Base-by-base conservation (phyloP, 2,113 vertebrate species). In the Daphoenositta chrysoptera region DNA sequence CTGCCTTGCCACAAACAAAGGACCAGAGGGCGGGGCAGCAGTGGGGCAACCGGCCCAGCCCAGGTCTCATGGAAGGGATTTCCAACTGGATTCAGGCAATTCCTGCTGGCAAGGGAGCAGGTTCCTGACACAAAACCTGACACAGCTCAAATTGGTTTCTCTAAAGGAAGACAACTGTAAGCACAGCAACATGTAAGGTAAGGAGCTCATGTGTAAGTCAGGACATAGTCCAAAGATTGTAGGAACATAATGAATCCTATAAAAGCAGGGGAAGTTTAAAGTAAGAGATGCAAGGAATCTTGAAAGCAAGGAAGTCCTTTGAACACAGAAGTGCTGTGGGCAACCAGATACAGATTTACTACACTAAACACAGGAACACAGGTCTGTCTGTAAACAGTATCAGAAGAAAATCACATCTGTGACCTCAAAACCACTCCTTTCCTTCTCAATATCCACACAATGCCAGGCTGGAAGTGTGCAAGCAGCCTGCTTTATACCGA, bases 171-270 rank as follows among this genome's bases (percentile, higher is more conserved):
- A 37, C 68, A 92, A 79, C 35, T 71, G 15, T 57, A 89, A 92
- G 88, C 39, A 86, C 26, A 91, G 63, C 60, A 48, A 47, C 31
- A 44, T 82, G 48, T 48, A 79, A 51, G n/a, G 42, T 81, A 96
- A 97, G 78, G 87, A 97, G 70, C 70, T 95, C 42, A 57, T 91
- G 61, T 28, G 66, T 82, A 92, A 91, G 75, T 73, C 66, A 93
- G 47, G 83, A 78, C 83, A 44, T 18, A 69, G 50, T 53, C 64
- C 69, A 30, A 53, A 63, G 58, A 40, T 20, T 48, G 40, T 0
- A 61, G 64, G 64, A 93, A 39, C 39, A 48, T 47, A 27, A 57
- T 70, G 68, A 72, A 66, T 27, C 11, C 39, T 28, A 19, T 11
- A 60, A 81, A 63, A 65, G 39, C 6, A 5, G 13, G 4, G 9